Evolutionary conservation across 1,140 invertebrate genomes (phyloP), one percentile per base, ranked within the genome.

Genomic region (Andrena cerasifolii): DNA sequence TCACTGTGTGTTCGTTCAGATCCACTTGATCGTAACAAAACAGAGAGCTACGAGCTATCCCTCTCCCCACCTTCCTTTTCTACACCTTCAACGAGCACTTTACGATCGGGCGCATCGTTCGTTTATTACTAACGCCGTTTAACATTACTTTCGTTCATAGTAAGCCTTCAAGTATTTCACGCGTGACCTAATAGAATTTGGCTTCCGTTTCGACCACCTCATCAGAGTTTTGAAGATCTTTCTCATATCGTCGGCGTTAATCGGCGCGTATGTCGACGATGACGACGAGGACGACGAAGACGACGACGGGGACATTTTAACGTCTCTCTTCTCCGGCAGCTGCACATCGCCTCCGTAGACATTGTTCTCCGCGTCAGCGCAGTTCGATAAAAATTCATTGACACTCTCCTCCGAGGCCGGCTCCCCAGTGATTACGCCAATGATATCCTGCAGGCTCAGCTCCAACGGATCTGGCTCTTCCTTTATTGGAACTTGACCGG

Each of bases 401-500:
- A 61, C 58, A 21, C 18, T 40, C 21, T 61, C 33, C 2, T 61
- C n/a, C 1, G 8, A 21, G 3, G 12, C n/a, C 40, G 21, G 33
- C 1, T 40, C 33, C 3, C 58, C 58, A 21, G 33, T 40, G n/a
- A 61, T 61, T 1, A 61, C n/a, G 33, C 33, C 33, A 61, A 61
- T 61, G n/a, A 61, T 61, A 7, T 61, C 58, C 8, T 61, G 58
- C 0, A 61, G 3, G 3, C 24, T 61, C 0, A 31, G 58, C 12
- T 61, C 58, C n/a, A 61, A 36, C 10, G 58, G 58, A 24, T 61
- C 58, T 10, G 58, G 58, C n/a, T 61, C 58, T 21, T 61, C 33
- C 14, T 61, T 61, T 40, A 24, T 43, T 18, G 33, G n/a, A 24
- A 0, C 3, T 40, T 24, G 10, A 1, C 40, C n/a, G 4, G 58